Base-by-base conservation (phyloP, 2,888 invertebrate species). In the Ormyrus rosae region DNA sequence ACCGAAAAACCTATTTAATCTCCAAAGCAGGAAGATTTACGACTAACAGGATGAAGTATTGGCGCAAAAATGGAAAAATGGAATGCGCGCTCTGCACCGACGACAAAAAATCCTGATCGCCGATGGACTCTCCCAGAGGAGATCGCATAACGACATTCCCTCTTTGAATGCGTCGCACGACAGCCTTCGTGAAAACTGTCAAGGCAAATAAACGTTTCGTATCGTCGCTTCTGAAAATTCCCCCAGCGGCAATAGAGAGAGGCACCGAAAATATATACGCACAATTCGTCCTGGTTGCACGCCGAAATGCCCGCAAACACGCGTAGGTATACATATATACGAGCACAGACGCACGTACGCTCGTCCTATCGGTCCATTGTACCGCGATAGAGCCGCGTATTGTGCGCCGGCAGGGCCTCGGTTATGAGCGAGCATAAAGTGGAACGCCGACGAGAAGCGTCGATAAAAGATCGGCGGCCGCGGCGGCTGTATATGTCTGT, bases 391-490 rank as follows among this genome's bases (percentile, higher is more conserved):
- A 75, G 71, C 67, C 53, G 19, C 53, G 19, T 19, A 76, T 75
- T 80, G 78, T 76, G 55, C 45, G 48, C 55, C 67, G n/a, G 71
- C 53, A 48, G 65, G 48, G 50, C 64, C 69, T 74, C 68, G 74
- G 78, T 80, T 76, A 81, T 75, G 78, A 81, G 71, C 77, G 75
- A 78, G 72, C 78, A 82, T 81, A 80, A 82, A 82, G 81, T 82
- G 81, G 83, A 84, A 79, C 83, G 74, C 81, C 81, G 77, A n/a
- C 53, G 34, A 68, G 64, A 58, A 81, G 64, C 53, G 68, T 56
- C 80, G 76, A 82, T 82, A 80, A 80, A 82, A 81, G 70, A 81
- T 82, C 65, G 61, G 34, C 10, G 11, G 67, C 19, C 19, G 19
- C 19, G 1, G 19, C 19, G 1, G 19, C 55, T 61, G 34, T 45